These are phyloP conservation scores for Caenorhabditis parvicauda DNA, from an alignment of 2,888 invertebrate genomes.

Conservation along the genomic window DNA sequence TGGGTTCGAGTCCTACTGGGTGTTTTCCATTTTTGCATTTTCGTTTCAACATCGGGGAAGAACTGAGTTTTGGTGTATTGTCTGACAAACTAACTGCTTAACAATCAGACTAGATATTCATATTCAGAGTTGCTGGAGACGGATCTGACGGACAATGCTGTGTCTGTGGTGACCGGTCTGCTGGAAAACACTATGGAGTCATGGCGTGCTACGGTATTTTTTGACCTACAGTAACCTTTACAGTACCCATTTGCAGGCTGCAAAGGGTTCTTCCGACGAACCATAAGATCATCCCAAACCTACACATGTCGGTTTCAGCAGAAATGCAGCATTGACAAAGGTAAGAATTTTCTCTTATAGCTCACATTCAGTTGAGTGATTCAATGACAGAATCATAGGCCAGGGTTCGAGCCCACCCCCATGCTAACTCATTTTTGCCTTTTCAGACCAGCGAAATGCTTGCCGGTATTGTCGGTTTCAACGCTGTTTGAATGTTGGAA, in stretches of 20 bases:
- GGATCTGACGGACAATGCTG: constrained; percentile 36
- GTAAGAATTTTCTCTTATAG: constrained; percentile 3
- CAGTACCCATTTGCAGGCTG: constrained; percentile 19
- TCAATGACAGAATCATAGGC: neutral
- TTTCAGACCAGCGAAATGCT: constrained; percentile 56
- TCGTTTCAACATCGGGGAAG: too few relatives aligned
- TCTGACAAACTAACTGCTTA: too few relatives aligned
- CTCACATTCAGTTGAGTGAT: neutral
- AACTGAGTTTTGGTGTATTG: too few relatives aligned
- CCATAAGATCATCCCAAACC: constrained; percentile 53
- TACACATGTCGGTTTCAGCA: constrained; percentile 56
- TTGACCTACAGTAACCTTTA: neutral
- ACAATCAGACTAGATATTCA: too few relatives aligned
- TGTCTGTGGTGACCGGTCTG: constrained; percentile 56
- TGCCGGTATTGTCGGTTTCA: constrained; percentile 60
- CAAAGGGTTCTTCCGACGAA: constrained; percentile 59
- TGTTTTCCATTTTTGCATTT: too few relatives aligned
- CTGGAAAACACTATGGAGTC: constrained; percentile 58
- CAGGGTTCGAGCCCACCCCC: too few relatives aligned
- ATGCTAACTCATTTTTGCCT: neutral
- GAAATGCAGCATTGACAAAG: constrained; percentile 57
- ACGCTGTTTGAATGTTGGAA: constrained; percentile 57
- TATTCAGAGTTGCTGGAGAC: neutral
- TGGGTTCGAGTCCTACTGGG: too few relatives aligned
- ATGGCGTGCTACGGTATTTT: constrained; percentile 57